Conservation (phyloP, 2,888 invertebrate genomes). For the Erynnis tages region DNA sequence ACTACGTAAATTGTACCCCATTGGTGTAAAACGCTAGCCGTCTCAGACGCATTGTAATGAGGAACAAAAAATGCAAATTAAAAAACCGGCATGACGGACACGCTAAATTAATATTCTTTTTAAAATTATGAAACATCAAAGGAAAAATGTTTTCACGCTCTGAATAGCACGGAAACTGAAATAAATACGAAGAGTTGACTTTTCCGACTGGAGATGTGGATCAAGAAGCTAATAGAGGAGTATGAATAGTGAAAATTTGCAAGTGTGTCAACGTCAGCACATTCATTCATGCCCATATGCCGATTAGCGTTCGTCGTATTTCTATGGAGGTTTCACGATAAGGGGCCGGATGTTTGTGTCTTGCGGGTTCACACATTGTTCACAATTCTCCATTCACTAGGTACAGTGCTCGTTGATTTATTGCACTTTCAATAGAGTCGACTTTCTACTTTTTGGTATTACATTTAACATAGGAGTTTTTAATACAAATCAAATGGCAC, state of each 20-base stretch:
- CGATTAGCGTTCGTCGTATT: slow-evolving; percentile 49
- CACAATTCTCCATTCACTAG: slow-evolving; percentile 39
- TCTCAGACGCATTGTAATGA: not conserved
- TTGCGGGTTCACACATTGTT: slow-evolving; percentile 71
- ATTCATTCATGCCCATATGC: slow-evolving; percentile 47
- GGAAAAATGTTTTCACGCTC: slow-evolving; percentile 16
- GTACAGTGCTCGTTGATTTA: slow-evolving; percentile 11
- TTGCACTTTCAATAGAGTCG: slow-evolving; percentile 6
- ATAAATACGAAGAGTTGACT: slow-evolving; percentile 9
- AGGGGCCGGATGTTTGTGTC: slow-evolving; percentile 70
- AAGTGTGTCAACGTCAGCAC: slow-evolving; percentile 40
- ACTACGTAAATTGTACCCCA: not conserved
- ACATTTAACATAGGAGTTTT: not conserved
- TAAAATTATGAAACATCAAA: slow-evolving; percentile 19
- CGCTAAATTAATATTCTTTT: slow-evolving; percentile 17
- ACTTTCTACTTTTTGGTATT: not conserved
- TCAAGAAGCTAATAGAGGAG: slow-evolving; percentile 21
- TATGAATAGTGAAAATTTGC: slow-evolving; percentile 32
- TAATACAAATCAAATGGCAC: not conserved
- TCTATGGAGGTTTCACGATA: slow-evolving; percentile 63
- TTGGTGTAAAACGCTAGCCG: not conserved
- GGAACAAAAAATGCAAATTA: slow-evolving; percentile 12
- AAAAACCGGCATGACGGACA: slow-evolving; percentile 3
- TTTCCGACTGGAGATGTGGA: slow-evolving; percentile 14
- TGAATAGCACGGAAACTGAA: slow-evolving; percentile 16